phyloP scores from a whole-genome alignment of 2,113 vertebrate species.

The Clarias magur region DNA sequence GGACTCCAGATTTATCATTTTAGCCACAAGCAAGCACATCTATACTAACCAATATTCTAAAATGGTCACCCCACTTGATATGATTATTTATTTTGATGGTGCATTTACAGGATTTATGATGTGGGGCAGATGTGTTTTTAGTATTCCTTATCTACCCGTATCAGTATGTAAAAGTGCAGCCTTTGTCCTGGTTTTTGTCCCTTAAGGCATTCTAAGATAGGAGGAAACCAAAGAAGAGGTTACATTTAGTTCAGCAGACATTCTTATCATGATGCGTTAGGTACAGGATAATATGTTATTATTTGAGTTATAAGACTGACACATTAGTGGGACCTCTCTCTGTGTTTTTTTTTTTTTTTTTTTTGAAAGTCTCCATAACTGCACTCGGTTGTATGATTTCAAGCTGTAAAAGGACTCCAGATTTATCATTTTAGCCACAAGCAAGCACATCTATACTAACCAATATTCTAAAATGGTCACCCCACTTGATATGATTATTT shows the following conservation, averaged over 20 bases:
- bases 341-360: not conserved
- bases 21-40: not conserved
- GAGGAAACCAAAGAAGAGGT: not conserved
- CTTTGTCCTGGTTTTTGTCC: not conserved
- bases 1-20: not conserved
- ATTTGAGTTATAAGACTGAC: not conserved
- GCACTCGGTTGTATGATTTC: constrained; percentile 10
- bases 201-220: not conserved
- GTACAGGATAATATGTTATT: not conserved
- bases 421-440: not conserved
- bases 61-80: not conserved
- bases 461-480: not conserved
- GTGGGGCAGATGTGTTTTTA: not conserved
- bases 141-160: not conserved
- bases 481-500: not conserved
- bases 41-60: not conserved
- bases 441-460: not conserved
- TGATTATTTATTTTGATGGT: not conserved
- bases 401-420: not conserved
- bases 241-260: constrained; percentile 9
- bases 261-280: not conserved
- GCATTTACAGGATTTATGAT: not conserved
- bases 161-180: constrained; percentile 1
- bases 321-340: not conserved
- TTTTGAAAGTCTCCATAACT: constrained; percentile 11